Conservation (phyloP, 2,888 invertebrate species). For the Pheosia tremula region DNA sequence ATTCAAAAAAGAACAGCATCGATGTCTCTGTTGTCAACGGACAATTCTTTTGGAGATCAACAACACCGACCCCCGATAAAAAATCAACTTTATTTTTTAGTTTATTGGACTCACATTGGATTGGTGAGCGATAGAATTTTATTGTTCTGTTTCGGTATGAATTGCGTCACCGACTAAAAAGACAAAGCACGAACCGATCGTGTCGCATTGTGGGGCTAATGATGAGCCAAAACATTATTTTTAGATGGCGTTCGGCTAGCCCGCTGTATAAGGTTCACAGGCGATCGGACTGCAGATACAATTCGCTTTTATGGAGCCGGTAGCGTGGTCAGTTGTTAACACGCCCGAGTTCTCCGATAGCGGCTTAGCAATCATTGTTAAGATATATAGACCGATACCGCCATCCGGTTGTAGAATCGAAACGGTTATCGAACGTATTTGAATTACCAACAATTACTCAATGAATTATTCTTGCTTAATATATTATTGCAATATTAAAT, state of each 20-base stretch:
- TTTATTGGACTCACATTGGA: slow-evolving; percentile 40
- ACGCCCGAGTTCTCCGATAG: slow-evolving; percentile 35
- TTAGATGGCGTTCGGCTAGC: slow-evolving; percentile 60
- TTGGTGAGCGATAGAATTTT: slow-evolving; percentile 47
- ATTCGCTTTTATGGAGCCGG: slow-evolving; percentile 70
- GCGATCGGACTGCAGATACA: slow-evolving; percentile 60
- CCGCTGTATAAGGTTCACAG: slow-evolving; percentile 62
- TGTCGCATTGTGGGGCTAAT: slow-evolving; percentile 72
- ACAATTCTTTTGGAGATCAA: slow-evolving; percentile 78
- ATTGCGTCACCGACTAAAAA: slow-evolving; percentile 83
- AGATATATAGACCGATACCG: slow-evolving; percentile 20
- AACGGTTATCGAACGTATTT: slow-evolving; percentile 15
- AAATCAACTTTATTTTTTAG: slow-evolving; percentile 38
- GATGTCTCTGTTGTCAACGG: slow-evolving; percentile 84
- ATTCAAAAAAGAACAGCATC: slow-evolving; percentile 81
- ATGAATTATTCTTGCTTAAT: neutral
- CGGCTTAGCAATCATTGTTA: slow-evolving; percentile 36
- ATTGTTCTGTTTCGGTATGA: slow-evolving; percentile 76
- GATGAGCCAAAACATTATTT: slow-evolving; percentile 82
- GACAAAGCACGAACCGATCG: slow-evolving; percentile 79
- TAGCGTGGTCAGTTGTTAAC: slow-evolving; percentile 57
- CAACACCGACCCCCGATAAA: slow-evolving; percentile 30
- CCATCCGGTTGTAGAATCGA: slow-evolving; percentile 20
- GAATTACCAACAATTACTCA: slow-evolving; percentile 3
- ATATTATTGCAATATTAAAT: neutral